Evolutionary conservation across 1,140 invertebrate genomes (phyloP), one percentile per base, ranked within the genome.

Genomic region (Neomicropteryx cornuta): DNA sequence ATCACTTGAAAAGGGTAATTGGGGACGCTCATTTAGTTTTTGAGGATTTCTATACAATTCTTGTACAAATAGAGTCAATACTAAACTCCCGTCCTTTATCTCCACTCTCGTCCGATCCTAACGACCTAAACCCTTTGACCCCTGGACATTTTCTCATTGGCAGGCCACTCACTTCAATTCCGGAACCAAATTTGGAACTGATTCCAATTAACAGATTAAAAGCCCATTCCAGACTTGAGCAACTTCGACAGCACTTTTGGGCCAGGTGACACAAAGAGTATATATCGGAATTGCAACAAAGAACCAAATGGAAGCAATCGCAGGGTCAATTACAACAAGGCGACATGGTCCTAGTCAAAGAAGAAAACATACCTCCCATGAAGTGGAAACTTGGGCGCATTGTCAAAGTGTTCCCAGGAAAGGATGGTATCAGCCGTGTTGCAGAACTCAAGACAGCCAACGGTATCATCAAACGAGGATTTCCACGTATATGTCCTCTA

Each of bases 61-160:
- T 49, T 1, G 19, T 33, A 16, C 38, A 44, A 38, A 41, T 51
- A 20, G 52, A 55, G 33, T 40, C 45, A 16, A 37, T 45, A 11
- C 24, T 53, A 21, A 56, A 56, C 24, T 52, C 51, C 2, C 31
- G 60, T 2, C 57, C 58, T 3, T 19, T 62, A 4, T 39, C 36
- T 20, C 46, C 49, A 4, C 14, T 57, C 10, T 47, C 48, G 10
- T 39, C 24, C 29, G 46, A 52, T 42, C 43, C 49, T 33, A 33
- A 50, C 39, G 51, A 59, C 24, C 33, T 47, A 4, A n/a, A 13
- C 1, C 10, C 36, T n/a, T 32, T 58, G 5, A 59, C 59, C 8
- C 58, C 56, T 22, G 52, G 39, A n/a, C 56, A 64, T 46, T 64
- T 64, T 35, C 33, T 62, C 3, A 61, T 59, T 30, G 55, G 59